phyloP scores from a whole-genome alignment of 2,113 vertebrate species.

The Cynoglossus semilaevis region DNA sequence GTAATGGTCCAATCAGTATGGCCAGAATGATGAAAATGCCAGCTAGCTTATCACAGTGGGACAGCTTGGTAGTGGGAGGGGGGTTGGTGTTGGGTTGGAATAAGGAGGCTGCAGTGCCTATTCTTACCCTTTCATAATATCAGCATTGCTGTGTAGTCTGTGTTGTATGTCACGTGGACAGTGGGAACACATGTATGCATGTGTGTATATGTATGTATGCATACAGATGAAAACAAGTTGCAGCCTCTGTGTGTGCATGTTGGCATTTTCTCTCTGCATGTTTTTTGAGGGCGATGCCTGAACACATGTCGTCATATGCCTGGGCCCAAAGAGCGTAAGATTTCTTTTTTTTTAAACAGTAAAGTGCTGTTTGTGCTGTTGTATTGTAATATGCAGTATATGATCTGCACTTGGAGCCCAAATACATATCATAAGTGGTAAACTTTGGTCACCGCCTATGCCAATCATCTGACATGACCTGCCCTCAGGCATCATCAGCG shows the following conservation, averaged over 20 bases:
- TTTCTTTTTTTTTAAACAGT: too few species aligned
- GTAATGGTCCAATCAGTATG: conserved; percentile 83
- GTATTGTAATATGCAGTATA: not conserved
- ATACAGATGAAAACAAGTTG: not conserved
- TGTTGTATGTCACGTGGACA: too few species aligned
- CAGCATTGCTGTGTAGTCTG: conserved; percentile 14
- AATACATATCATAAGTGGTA: not conserved
- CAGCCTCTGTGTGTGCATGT: not conserved
- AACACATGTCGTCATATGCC: too few species aligned
- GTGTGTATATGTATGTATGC: not conserved
- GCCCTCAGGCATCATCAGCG: conserved; percentile 21
- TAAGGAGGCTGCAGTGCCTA: conserved; percentile 26
- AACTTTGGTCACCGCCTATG: conserved; percentile 3
- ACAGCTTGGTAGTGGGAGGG: conserved; percentile 71
- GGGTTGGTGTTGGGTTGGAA: conserved; percentile 22
- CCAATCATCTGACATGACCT: conserved; percentile 49
- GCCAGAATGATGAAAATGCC: conserved; percentile 82
- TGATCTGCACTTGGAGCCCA: not conserved
- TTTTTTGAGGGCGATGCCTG: too few species aligned
- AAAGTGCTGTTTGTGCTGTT: conserved; percentile 11
- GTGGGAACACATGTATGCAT: too few species aligned
- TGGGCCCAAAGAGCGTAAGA: too few species aligned
- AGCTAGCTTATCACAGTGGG: conserved; percentile 87
- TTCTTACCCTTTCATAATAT: conserved; percentile 17
- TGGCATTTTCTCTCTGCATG: conserved; percentile 18